Evolutionary conservation across 2,113 vertebrate genomes (phyloP).

Genomic region (Pavo muticus): DNA sequence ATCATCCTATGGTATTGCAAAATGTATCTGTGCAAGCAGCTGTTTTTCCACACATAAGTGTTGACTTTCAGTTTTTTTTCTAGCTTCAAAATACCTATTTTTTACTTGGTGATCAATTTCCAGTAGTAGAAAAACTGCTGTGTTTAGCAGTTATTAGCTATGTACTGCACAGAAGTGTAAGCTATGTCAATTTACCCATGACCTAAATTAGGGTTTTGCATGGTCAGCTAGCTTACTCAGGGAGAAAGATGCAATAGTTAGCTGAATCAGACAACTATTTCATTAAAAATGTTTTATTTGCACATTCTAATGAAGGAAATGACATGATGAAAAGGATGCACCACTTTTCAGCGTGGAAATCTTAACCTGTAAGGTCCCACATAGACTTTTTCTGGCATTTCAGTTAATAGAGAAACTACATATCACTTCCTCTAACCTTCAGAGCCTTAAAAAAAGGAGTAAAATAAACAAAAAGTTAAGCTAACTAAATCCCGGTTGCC

Average conservation of each 20-base stretch:
- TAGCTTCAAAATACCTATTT: not conserved
- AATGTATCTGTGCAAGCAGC: not conserved
- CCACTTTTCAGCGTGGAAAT: not conserved
- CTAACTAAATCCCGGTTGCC: constrained; percentile 6
- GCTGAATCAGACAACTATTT: not conserved
- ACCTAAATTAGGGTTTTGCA: not conserved
- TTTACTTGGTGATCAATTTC: not conserved
- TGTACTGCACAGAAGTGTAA: not conserved
- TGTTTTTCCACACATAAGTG: not conserved
- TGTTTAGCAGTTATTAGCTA: not conserved
- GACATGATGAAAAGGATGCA: fast-evolving
- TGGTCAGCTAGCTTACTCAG: constrained; percentile 1
- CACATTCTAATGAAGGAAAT: not conserved
- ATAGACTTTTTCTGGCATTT: not conserved
- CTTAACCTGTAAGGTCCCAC: not conserved
- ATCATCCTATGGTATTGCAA: not conserved
- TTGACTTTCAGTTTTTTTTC: not conserved
- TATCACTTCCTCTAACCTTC: not conserved
- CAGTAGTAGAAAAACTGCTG: not conserved
- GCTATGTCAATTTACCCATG: not conserved
- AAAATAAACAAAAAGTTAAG: constrained; percentile 15
- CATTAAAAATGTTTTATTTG: not conserved
- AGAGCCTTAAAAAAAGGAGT: not conserved
- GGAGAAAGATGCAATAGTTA: not conserved
- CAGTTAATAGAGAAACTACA: not conserved